Conservation (phyloP, 2,888 invertebrate genomes). For the Heliconius aoede region DNA sequence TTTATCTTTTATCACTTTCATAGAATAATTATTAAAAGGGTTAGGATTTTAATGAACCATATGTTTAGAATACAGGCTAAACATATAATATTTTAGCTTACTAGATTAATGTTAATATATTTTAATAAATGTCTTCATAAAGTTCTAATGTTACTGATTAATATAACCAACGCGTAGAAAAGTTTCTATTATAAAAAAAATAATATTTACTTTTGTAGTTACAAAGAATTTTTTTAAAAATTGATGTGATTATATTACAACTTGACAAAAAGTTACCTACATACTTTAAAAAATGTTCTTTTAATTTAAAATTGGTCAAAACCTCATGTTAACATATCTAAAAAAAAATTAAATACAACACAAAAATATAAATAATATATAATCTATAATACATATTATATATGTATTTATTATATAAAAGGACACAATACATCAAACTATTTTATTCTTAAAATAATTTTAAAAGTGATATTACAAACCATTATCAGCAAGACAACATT, state of each 20-base stretch:
- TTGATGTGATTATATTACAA: too few species aligned
- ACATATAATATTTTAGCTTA: not conserved
- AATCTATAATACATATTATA: too few species aligned
- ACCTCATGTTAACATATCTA: too few species aligned
- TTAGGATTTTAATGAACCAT: not conserved
- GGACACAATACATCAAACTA: not conserved
- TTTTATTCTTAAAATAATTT: not conserved
- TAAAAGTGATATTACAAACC: not conserved
- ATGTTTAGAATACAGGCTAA: not conserved
- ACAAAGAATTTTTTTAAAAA: too few species aligned
- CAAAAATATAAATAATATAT: too few species aligned
- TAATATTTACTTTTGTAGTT: too few species aligned
- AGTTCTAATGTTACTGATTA: not conserved
- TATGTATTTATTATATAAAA: too few species aligned
- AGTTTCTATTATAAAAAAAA: not conserved
- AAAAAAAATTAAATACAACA: too few species aligned
- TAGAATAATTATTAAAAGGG: not conserved
- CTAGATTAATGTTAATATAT: not conserved
- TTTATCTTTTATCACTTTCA: not conserved
- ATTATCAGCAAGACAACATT: conserved; percentile 9
- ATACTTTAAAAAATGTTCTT: too few species aligned
- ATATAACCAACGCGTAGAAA: not conserved
- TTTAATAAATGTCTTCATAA: not conserved
- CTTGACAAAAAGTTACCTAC: too few species aligned
- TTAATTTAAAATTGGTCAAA: too few species aligned